Base-by-base conservation (phyloP, 2,888 invertebrate genomes). In the Drosophila eohydei region DNA sequence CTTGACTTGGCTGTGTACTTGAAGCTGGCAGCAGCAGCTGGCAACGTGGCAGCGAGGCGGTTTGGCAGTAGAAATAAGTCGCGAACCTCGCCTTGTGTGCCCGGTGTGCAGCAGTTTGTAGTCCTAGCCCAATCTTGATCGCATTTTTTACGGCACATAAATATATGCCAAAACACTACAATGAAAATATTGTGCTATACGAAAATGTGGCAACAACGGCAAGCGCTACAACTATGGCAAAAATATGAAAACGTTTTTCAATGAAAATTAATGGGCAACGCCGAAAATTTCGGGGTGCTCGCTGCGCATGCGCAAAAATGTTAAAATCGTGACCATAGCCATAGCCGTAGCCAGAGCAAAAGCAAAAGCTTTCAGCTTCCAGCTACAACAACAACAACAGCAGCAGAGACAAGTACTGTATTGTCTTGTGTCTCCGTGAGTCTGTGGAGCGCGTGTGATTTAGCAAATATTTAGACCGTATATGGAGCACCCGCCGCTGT, bases 221-320 rank as follows among this genome's bases (percentile, higher is more conserved):
- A 58, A 74, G 43, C 56, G 61, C 67, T 40, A 44, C 81, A 76
- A 75, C 83, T 88, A 83, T 88, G 78, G 81, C 88, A 83, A n/a
- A 82, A 89, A 87, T 85, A 89, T 89, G 89, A 86, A 89, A 87
- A 89, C 89, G 89, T 89, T 85, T 50, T 85, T 88, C 88, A 89
- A 89, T 89, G 88, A 88, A 88, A 88, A 88, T 88, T 88, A 88
- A 88, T 88, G 88, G 90, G 83, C 83, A 88, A 83, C 80, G 86
- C 74, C 81, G 86, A 87, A 86, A 87, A 87, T 89, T 85, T 87
- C 71, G 86, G 89, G 87, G 86, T 89, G 86, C 86, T 84, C 81
- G 80, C 89, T 88, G 84, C 87, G 89, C 90, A 87, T 91, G 91
- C 89, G 81, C 85, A 92, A 91, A 92, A 92, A 92, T 92, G 91